A percentile compares a stretch with the other conserved stretches of the same genome.
These are phyloP conservation scores for Phyllostomus hastatus DNA, from an alignment of 2,113 vertebrate species.

Conservation along the genomic window DNA sequence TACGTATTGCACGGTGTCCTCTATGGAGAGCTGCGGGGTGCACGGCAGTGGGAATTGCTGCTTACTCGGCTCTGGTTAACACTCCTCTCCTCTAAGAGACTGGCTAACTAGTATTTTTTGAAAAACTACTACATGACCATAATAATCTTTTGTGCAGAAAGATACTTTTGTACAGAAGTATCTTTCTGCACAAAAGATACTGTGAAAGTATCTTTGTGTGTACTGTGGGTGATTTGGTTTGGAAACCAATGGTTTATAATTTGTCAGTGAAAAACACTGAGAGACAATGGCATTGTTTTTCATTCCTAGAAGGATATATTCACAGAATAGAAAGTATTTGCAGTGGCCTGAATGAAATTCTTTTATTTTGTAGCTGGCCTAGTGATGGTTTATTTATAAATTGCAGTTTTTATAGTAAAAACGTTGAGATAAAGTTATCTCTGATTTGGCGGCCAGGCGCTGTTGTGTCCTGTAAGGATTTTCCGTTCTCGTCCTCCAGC, in stretches of 20 bases:
- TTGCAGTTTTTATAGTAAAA: not conserved
- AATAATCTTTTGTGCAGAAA: not conserved
- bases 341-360: not conserved
- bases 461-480: not conserved
- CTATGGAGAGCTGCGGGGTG: not conserved
- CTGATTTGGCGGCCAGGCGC: constrained; percentile 16
- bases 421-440: not conserved
- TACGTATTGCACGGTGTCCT: constrained; percentile 79
- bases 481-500: constrained; percentile 80
- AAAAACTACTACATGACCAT: not conserved
- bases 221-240: not conserved
- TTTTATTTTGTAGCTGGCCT: not conserved
- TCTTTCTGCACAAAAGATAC: too few species aligned
- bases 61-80: not conserved
- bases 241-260: not conserved
- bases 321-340: not conserved
- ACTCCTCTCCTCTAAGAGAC: not conserved
- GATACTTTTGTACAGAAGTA: too few species aligned
- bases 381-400: not conserved
- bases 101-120: not conserved
- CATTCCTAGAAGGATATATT: not conserved
- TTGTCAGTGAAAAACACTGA: not conserved
- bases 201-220: not conserved
- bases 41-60: not conserved
- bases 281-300: not conserved